Percentiles rank a stretch among this genome's conserved stretches.
phyloP scores from a whole-genome alignment of 2,888 invertebrate species.

The Thera obeliscata region DNA sequence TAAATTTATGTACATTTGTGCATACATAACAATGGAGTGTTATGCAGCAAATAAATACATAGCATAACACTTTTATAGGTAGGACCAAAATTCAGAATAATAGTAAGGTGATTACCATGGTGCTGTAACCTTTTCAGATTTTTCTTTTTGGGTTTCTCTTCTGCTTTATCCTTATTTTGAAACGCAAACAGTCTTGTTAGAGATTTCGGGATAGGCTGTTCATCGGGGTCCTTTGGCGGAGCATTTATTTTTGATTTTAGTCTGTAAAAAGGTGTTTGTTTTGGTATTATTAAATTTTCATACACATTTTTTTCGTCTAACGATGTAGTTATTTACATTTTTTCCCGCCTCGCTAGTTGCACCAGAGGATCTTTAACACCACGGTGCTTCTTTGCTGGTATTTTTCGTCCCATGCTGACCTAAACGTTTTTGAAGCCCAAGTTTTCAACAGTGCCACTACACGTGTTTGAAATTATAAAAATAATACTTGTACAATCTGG shows the following conservation, averaged over 20 bases:
- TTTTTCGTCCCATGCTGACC: conserved; percentile 88
- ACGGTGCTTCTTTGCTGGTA: conserved; percentile 91
- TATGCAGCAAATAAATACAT: too few species aligned
- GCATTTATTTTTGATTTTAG: conserved; percentile 89
- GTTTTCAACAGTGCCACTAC: neutral
- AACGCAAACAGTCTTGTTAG: conserved; percentile 85
- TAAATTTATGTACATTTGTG: too few species aligned
- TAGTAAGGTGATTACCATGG: conserved; percentile 22
- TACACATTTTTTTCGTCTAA: too few species aligned
- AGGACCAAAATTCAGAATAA: too few species aligned
- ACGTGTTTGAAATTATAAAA: neutral
- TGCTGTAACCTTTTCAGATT: conserved; percentile 27
- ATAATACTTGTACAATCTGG: too few species aligned
- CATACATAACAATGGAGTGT: too few species aligned
- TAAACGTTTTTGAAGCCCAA: neutral
- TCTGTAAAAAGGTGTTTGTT: conserved; percentile 69
- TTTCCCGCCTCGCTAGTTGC: conserved; percentile 86
- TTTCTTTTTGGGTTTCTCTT: conserved; percentile 38
- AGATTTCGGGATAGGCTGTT: conserved; percentile 90
- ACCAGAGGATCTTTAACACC: conserved; percentile 91
- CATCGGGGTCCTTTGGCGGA: conserved; percentile 88
- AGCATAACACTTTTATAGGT: too few species aligned
- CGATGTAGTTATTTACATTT: conserved; percentile 78
- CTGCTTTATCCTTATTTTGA: conserved; percentile 49
- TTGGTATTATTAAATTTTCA: neutral